Percentiles rank a stretch among this genome's conserved stretches.
phyloP scores from a whole-genome alignment of 2,797 vertebrate species.

The Centropyge bicolor region DNA sequence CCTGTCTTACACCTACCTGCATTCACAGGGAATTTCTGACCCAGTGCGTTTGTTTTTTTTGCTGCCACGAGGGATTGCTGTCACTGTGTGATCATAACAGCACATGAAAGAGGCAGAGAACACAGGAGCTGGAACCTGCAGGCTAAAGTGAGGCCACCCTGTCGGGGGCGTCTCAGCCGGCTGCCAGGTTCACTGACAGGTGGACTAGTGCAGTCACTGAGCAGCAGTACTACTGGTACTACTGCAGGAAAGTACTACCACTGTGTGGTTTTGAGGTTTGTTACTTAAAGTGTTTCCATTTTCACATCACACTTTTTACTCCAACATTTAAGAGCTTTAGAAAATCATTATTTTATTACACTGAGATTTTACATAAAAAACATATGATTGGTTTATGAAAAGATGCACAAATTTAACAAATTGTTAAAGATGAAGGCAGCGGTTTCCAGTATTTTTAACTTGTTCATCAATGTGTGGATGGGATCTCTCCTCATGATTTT shows the following conservation, averaged over 20 bases:
- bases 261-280: not conserved
- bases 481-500: not conserved
- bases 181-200: conserved; percentile 25
- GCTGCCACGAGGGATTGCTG: conserved; percentile 37
- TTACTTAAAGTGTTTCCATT: not conserved
- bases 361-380: not conserved
- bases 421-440: not conserved
- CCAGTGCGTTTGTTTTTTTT: conserved; percentile 38
- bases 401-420: no score
- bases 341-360: no score
- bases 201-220: not conserved
- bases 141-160: conserved; percentile 37
- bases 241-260: no score
- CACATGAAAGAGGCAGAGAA: conserved; percentile 60
- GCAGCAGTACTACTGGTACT: not conserved
- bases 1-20: conserved; percentile 32
- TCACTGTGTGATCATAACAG: conserved; percentile 57
- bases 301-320: not conserved
- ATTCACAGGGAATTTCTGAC: conserved; percentile 46
- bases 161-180: conserved; percentile 17
- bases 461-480: not conserved
- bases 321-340: not conserved
- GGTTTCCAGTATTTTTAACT: not conserved
- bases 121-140: conserved; percentile 23
- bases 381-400: not conserved